phyloP scores from a whole-genome alignment of 2,113 vertebrate genomes.

The Indicator indicator region DNA sequence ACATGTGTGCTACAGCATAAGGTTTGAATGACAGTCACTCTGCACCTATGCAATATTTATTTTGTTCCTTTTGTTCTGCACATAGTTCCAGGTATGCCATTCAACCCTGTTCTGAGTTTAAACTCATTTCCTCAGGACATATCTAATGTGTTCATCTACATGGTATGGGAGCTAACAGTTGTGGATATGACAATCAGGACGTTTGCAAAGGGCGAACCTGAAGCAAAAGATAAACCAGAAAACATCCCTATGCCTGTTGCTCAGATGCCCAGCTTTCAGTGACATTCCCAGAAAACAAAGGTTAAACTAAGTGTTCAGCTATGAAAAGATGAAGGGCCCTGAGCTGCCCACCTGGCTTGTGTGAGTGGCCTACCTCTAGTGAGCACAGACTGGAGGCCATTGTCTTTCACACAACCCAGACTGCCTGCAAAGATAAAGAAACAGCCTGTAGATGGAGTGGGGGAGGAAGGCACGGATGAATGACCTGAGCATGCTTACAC shows the following conservation, averaged over 20 bases:
- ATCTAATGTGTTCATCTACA: background rate
- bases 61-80: background rate
- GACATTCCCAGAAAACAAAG: background rate
- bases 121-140: background rate
- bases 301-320: background rate
- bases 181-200: background rate
- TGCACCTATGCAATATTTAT: background rate
- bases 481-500: conserved; percentile 10
- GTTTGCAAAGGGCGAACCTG: background rate
- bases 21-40: background rate
- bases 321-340: background rate
- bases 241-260: background rate
- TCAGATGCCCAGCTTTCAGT: background rate
- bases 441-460: background rate
- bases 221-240: background rate
- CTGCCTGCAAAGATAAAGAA: background rate
- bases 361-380: background rate
- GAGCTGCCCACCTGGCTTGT: background rate
- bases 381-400: background rate
- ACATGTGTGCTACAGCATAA: rapidly evolving
- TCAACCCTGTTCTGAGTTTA: background rate
- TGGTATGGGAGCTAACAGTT: background rate
- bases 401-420: background rate
- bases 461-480: background rate
- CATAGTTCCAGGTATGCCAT: background rate